phyloP scores from a whole-genome alignment of 2,888 invertebrate genomes.

The Drosophila hamatofila region DNA sequence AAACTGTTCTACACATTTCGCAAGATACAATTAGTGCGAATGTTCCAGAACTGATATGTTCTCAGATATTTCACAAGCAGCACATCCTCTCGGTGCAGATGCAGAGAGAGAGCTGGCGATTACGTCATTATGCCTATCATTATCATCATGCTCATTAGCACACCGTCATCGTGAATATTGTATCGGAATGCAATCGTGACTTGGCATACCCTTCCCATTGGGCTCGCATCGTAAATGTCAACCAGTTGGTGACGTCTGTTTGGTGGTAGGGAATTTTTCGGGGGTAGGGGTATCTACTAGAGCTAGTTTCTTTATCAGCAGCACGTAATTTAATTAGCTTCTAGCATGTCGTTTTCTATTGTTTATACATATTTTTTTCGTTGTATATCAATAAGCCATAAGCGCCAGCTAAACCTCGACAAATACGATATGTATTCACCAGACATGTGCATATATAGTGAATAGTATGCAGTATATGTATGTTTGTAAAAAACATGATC shows the following conservation, averaged over 20 bases:
- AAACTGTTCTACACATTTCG: slow-evolving; percentile 14
- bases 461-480: background rate
- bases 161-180: slow-evolving; percentile 35
- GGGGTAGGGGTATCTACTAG: background rate
- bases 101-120: slow-evolving; percentile 3
- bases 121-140: slow-evolving; percentile 31
- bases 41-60: slow-evolving; percentile 55
- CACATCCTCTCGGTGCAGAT: slow-evolving; percentile 11
- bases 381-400: slow-evolving; percentile 7
- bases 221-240: slow-evolving; percentile 1
- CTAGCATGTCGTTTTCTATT: background rate
- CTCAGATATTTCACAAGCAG: slow-evolving; percentile 30
- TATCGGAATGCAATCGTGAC: slow-evolving; percentile 48
- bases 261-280: background rate
- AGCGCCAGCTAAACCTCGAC: slow-evolving; percentile 9
- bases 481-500: background rate
- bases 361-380: background rate
- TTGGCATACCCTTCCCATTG: slow-evolving; percentile 22
- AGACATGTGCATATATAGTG: background rate
- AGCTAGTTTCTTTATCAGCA: slow-evolving; percentile 18
- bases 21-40: slow-evolving; percentile 30
- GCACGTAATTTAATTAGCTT: background rate
- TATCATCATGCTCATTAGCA: slow-evolving; percentile 19
- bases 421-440: slow-evolving; percentile 3
- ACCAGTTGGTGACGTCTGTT: background rate